phyloP scores from a whole-genome alignment of 2,797 vertebrate genomes.

The Xiphorhynchus erythropygius region DNA sequence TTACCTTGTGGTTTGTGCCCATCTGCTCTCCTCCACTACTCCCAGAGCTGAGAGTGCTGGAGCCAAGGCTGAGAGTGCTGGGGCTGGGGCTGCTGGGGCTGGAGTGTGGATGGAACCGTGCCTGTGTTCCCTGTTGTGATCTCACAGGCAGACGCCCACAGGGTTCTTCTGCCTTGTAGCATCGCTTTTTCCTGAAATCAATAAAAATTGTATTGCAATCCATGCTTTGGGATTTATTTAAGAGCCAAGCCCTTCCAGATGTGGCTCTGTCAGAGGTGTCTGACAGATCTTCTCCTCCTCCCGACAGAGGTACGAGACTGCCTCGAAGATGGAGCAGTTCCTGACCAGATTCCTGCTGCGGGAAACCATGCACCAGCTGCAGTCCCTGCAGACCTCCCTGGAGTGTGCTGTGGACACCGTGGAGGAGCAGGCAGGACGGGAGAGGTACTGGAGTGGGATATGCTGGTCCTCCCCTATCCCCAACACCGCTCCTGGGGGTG shows the following conservation, averaged over 20 bases:
- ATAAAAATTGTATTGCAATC: not conserved
- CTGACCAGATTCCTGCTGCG: constrained; percentile 81
- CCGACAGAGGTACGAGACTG: constrained; percentile 75
- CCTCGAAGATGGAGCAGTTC: constrained; percentile 81
- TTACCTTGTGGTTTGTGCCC: not conserved
- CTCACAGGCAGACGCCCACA: not conserved
- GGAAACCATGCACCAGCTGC: constrained; percentile 80
- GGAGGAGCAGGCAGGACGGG: constrained; percentile 73
- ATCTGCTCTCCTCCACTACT: not conserved
- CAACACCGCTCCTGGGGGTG: rapidly evolving
- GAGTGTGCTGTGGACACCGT: constrained; percentile 79
- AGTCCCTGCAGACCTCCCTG: constrained; percentile 79
- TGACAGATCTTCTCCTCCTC: not conserved
- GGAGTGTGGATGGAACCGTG: rapidly evolving
- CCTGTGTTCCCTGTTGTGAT: not conserved
- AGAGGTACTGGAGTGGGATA: constrained; percentile 8
- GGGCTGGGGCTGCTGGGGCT: not conserved
- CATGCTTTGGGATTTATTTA: rapidly evolving
- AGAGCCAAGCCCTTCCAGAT: not conserved
- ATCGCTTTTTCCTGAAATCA: rapidly evolving
- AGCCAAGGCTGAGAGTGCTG: not conserved
- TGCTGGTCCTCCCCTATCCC: not conserved
- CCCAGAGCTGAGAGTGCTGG: not conserved
- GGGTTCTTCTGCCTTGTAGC: not conserved
- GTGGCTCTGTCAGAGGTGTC: rapidly evolving